phyloP scores from a whole-genome alignment of 2,113 vertebrate species.

The Rhinogobius similis region DNA sequence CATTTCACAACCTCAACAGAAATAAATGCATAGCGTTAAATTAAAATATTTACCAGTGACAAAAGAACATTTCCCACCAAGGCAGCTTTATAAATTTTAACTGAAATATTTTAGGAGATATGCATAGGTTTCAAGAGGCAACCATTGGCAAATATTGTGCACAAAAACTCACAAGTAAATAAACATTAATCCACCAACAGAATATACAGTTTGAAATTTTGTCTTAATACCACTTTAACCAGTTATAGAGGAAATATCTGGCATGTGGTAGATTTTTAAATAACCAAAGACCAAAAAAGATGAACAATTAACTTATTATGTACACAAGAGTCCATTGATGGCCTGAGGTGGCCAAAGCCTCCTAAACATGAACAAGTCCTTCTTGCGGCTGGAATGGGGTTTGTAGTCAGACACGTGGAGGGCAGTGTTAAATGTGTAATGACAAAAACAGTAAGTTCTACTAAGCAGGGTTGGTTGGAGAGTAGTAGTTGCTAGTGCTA shows the following conservation, averaged over 20 bases:
- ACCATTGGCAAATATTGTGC: slow-evolving; percentile 54
- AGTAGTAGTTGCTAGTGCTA: slow-evolving; percentile 70
- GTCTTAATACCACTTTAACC: slow-evolving; percentile 38
- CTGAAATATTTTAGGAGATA: slow-evolving; percentile 33
- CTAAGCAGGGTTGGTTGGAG: slow-evolving; percentile 60
- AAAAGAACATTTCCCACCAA: slow-evolving; percentile 44
- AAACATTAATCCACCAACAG: slow-evolving; percentile 44
- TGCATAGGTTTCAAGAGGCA: slow-evolving; percentile 78
- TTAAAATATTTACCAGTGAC: slow-evolving; percentile 52
- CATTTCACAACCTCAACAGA: slow-evolving; percentile 34
- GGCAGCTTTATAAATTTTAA: slow-evolving; percentile 54
- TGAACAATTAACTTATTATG: slow-evolving; percentile 56
- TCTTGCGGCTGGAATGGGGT: slow-evolving; percentile 49
- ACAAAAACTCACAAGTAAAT: slow-evolving; percentile 51
- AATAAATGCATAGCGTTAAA: slow-evolving; percentile 57
- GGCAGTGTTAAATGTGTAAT: slow-evolving; percentile 64
- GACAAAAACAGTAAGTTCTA: slow-evolving; percentile 63
- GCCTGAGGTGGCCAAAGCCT: slow-evolving; percentile 41
- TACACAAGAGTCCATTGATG: slow-evolving; percentile 52
- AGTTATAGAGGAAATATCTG: slow-evolving; percentile 37
- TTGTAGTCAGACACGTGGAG: slow-evolving; percentile 45
- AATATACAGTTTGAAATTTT: slow-evolving; percentile 30
- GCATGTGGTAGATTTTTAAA: slow-evolving; percentile 55
- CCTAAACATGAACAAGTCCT: slow-evolving; percentile 60
- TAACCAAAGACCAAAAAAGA: slow-evolving; percentile 53